Conservation (phyloP, 2,797 vertebrate genomes). For the Danio choprae region DNA sequence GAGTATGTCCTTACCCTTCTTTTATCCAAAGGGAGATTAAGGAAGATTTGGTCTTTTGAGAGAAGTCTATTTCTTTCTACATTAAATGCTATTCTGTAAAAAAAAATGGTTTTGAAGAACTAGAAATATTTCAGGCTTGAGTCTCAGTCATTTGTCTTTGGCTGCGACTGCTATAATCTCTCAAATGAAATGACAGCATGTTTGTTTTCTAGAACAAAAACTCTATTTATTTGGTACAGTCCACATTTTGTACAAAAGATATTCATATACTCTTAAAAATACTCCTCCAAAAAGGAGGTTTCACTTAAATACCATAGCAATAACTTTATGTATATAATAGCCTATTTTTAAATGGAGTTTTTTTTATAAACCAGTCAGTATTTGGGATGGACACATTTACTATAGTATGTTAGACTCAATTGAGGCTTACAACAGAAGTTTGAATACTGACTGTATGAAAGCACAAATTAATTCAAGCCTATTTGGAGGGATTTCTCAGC, state of each 20-base stretch:
- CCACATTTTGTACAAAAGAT: neutral
- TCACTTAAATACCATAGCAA: too few species aligned
- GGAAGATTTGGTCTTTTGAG: constrained; percentile 3
- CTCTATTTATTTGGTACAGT: neutral
- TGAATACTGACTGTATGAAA: too few species aligned
- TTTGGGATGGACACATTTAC: too few species aligned
- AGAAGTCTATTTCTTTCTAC: neutral
- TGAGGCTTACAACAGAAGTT: too few species aligned
- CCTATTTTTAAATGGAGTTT: too few species aligned
- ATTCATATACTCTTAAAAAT: neutral
- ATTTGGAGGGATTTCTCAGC: too few species aligned
- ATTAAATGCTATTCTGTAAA: neutral
- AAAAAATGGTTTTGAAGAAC: constrained; percentile 7
- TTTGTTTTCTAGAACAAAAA: neutral
- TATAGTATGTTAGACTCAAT: too few species aligned
- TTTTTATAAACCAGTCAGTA: too few species aligned
- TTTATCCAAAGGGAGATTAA: constrained; percentile 1
- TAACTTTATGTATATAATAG: too few species aligned
- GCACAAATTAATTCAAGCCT: too few species aligned
- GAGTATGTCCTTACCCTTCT: constrained; percentile 5
- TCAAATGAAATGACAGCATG: neutral
- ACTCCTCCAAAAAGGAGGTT: too few species aligned
- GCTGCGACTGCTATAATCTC: neutral
- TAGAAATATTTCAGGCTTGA: neutral
- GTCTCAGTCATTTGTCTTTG: neutral